Base-by-base conservation (phyloP, 1,140 invertebrate genomes). In the Mya arenaria region DNA sequence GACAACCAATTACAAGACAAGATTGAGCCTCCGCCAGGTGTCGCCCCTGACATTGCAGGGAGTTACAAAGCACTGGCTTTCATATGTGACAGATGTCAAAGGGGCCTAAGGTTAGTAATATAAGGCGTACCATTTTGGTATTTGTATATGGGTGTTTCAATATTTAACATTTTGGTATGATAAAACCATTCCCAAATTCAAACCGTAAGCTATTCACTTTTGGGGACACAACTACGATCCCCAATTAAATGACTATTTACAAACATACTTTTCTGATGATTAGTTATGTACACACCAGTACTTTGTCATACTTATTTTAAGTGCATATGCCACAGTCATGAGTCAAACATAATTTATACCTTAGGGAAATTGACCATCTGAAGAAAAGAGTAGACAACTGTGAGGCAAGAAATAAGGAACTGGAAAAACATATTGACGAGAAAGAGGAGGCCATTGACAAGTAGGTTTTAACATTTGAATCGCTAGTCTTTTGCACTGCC, bases 351-450 rank as follows among this genome's bases (percentile, higher is more conserved):
- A n/a, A n/a, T n/a, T n/a, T n/a, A n/a, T n/a, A n/a, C n/a, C 19
- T 62, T 39, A 80, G 77, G 48, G 77, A 80, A 55, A 71, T 39
- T n/a, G 77, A 71, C 25, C 77, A 80, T 17, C 37, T 80, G 19
- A 80, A 68, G 34, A 80, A 58, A 32, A 68, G 66, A 41, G 8
- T 80, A 28, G 77, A 80, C 28, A 48, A 13, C 5, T 37, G 3
- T 19, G 77, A 80, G 44, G 41, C 48, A 23, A 52, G 52, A 6
- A 60, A 71, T 34, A 80, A 80, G 62, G 77, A 80, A 4, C 48
- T 80, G 56, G 77, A 80, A 36, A 80, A 80, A 39, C 32, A 71
- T 15, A 62, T 62, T 58, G 23, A 69, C 6, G 52, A 69, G n/a
- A 69, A 62, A 32, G 65, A 80, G 25, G 55, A 62, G 6, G 8